These are phyloP conservation scores for Octonoba sinensis DNA, from an alignment of 2,888 invertebrate species.

Conservation along the genomic window DNA sequence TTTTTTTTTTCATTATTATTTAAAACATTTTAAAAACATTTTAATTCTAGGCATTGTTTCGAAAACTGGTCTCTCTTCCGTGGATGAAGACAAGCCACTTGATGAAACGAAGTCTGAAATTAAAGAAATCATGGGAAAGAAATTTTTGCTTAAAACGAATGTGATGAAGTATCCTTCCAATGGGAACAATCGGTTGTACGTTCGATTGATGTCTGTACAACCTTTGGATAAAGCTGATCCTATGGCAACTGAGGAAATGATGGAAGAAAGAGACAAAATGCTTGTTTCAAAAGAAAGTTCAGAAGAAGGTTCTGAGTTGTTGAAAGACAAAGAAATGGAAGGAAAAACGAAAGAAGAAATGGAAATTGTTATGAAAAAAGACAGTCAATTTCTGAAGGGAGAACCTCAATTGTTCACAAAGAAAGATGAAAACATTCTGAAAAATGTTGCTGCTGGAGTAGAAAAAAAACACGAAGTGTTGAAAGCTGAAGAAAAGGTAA, in stretches of 20 bases:
- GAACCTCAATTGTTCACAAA: too few relatives aligned
- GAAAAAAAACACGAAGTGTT: too few relatives aligned
- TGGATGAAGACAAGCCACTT: not conserved
- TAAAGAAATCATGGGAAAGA: conserved; percentile 16
- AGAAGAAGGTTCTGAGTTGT: not conserved
- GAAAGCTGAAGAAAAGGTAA: too few relatives aligned
- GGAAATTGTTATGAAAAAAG: not conserved
- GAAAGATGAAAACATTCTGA: too few relatives aligned
- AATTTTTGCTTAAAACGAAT: conserved; percentile 24
- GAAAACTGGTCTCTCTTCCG: too few relatives aligned
- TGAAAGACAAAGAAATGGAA: not conserved
- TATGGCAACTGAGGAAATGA: conserved; percentile 1
- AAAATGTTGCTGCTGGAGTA: too few relatives aligned
- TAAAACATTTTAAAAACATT: too few relatives aligned
- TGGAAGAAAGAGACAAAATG: not conserved
- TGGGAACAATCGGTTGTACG: not conserved
- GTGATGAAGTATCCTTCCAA: conserved; percentile 2
- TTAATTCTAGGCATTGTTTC: too few relatives aligned
- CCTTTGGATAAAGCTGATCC: conserved; percentile 20
- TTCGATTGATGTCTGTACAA: conserved; percentile 17
- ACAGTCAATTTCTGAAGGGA: too few relatives aligned
- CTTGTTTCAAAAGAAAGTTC: not conserved
- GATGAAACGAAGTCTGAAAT: conserved; percentile 8
- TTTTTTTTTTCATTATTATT: too few relatives aligned
- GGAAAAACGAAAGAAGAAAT: not conserved